Percentiles rank a stretch among this genome's conserved stretches.
Evolutionary conservation across 2,113 vertebrate species (phyloP).

Genomic region (Heptranchias perlo): DNA sequence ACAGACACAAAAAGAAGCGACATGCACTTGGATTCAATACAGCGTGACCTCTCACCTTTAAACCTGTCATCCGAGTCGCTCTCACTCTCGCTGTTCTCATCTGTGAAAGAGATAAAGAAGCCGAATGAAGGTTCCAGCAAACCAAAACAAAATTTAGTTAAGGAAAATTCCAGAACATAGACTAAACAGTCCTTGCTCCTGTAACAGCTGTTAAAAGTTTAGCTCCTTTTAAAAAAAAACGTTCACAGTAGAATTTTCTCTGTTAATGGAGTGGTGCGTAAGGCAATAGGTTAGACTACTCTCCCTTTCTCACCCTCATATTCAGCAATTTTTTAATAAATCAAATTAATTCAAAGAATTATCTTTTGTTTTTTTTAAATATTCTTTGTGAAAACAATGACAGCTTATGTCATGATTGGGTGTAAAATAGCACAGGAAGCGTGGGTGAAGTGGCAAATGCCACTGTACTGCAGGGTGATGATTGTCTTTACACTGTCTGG

Average conservation of each 20-base stretch:
- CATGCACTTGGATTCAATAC: neutral
- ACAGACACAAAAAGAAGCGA: neutral
- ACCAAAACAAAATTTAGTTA: constrained; percentile 5
- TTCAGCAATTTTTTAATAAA: neutral
- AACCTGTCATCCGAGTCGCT: constrained; percentile 98
- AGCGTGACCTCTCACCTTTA: constrained; percentile 77
- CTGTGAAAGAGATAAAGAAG: constrained; percentile 62
- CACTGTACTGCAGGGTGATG: neutral
- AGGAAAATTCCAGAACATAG: constrained; percentile 8
- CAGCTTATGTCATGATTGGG: neutral
- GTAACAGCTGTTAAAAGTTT: neutral
- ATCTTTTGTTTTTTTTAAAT: neutral
- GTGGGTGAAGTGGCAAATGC: neutral
- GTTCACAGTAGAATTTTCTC: neutral
- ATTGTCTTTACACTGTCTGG: neutral
- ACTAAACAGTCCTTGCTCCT: constrained; percentile 20
- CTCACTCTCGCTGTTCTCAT: constrained; percentile 98
- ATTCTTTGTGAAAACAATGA: neutral
- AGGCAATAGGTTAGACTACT: neutral
- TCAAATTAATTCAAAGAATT: neutral
- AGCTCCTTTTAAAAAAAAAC: neutral
- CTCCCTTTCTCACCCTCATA: neutral
- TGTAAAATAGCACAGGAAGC: neutral
- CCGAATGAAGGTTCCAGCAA: constrained; percentile 41
- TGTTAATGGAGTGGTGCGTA: neutral